phyloP scores from a whole-genome alignment of 2,888 invertebrate species.

The Agriotes lineatus region DNA sequence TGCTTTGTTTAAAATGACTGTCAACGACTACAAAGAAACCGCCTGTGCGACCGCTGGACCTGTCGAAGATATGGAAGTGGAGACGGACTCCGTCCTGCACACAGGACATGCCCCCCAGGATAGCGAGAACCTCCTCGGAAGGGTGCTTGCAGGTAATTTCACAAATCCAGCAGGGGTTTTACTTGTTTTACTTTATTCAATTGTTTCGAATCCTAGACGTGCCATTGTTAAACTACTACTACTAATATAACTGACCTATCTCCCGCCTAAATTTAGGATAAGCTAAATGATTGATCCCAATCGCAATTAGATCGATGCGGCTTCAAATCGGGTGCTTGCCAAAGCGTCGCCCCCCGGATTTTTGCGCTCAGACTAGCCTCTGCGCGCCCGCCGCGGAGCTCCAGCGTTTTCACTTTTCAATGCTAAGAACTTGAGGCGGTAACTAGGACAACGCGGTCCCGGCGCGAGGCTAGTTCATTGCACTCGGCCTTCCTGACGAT shows the following conservation, averaged over 20 bases:
- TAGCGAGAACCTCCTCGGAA: slow-evolving; percentile 70
- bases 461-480: slow-evolving; percentile 72
- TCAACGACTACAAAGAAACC: slow-evolving; percentile 70
- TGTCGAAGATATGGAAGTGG: slow-evolving; percentile 63
- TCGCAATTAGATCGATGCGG: slow-evolving; percentile 32
- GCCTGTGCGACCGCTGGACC: slow-evolving; percentile 65
- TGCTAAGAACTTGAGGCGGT: slow-evolving; percentile 45
- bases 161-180: not conserved
- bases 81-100: slow-evolving; percentile 48
- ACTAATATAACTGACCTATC: slow-evolving; percentile 26
- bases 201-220: too few species aligned
- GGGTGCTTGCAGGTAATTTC: slow-evolving; percentile 71
- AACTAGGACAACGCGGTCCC: slow-evolving; percentile 65
- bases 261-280: slow-evolving; percentile 14
- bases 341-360: slow-evolving; percentile 19
- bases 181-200: too few species aligned
- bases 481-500: slow-evolving; percentile 71
- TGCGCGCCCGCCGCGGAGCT: slow-evolving; percentile 31
- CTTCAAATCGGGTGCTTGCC: slow-evolving; percentile 36
- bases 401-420: slow-evolving; percentile 59
- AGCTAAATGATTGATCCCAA: slow-evolving; percentile 12
- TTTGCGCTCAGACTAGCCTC: slow-evolving; percentile 42
- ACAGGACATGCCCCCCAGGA: slow-evolving; percentile 56
- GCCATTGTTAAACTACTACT: too few species aligned
- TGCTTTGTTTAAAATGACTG: slow-evolving; percentile 64